Percentiles rank a stretch among this genome's conserved stretches.
These are phyloP conservation scores for Drosophila repletoides DNA, from an alignment of 1,140 invertebrate species.

Conservation along the genomic window DNA sequence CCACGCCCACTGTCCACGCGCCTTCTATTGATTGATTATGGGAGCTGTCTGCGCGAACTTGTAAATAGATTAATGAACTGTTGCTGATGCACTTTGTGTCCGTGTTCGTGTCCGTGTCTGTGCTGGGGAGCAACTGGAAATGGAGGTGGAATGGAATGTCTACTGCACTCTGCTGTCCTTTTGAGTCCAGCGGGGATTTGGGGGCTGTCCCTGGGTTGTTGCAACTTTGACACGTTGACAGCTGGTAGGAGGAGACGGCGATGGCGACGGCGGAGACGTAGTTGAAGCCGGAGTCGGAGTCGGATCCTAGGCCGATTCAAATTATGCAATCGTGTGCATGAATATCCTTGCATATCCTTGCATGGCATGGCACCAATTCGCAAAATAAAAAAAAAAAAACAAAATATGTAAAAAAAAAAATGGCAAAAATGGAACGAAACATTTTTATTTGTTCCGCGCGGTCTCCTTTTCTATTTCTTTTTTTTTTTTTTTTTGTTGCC, in stretches of 20 bases:
- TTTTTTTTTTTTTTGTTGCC: conserved; percentile 11
- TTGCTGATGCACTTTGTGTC: conserved; percentile 53
- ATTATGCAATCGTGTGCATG: conserved; percentile 58
- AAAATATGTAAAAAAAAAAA: conserved; percentile 5
- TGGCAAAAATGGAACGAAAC: conserved; percentile 53
- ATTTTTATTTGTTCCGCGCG: conserved; percentile 11
- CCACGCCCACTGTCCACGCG: conserved; percentile 36
- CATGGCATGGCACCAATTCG: conserved; percentile 60
- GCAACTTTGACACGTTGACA: conserved; percentile 34
- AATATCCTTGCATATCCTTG: conserved; percentile 33
- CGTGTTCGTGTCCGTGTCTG: background rate
- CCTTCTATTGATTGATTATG: conserved; percentile 78
- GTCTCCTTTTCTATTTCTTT: conserved; percentile 38
- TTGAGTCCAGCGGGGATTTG: background rate
- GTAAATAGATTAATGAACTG: conserved; percentile 82
- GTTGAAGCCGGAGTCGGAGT: no score
- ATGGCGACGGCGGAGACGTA: no score
- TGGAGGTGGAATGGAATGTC: conserved; percentile 14
- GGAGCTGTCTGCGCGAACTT: conserved; percentile 76
- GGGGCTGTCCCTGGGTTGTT: conserved; percentile 3
- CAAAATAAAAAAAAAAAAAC: conserved; percentile 15
- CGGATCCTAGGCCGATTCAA: conserved; percentile 29
- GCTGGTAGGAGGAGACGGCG: conserved; percentile 21
- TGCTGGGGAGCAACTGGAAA: background rate
- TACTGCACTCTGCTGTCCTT: conserved; percentile 18